Evolutionary conservation across 2,888 invertebrate species (phyloP), one percentile per base, ranked within the genome.

Genomic region (Polyommatus iphigenia): DNA sequence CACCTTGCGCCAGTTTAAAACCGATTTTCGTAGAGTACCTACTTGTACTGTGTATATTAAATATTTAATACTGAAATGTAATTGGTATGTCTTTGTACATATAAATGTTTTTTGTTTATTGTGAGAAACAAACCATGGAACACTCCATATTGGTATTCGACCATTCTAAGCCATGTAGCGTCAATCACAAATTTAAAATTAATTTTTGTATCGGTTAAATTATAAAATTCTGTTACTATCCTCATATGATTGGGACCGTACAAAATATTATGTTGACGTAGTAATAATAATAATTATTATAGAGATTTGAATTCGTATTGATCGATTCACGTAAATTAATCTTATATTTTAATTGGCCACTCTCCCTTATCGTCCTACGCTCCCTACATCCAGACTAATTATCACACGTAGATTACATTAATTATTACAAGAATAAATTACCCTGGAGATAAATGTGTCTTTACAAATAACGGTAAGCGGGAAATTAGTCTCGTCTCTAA

Each of bases 1-100:
- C 76, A 77, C 79, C 79, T 79, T 77, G 77, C 77, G 76, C 77
- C 71, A 76, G 75, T 79, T 79, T 79, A 57, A 71, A 77, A 57
- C 24, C 76, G 67, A 77, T 79, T 77, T 71, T 79, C 71, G 71
- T 41, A 67, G 71, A 76, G 46, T 46, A 20, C n/a, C n/a, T n/a
- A n/a, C 20, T 54, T 24, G 54, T 29, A 29, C 24, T 7, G 50
- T 18, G 24, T 50, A 13, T 24, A 18, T 29, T 46, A 50, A 73
- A 73, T 73, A 72, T 50, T 72, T 24, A 24, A 46, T 46, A 62
- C 24, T 24, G 0, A 62, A 20, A 8, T 59, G 59, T 24, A 24
- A 24, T 62, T 24, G 24, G 13, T 3, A 62, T 10, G 10, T 20
- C 20, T 59, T 20, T 2, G 10, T 8, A 59, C 3, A 2, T 59